Conservation (phyloP, 2,888 invertebrate species). For the Tenthredo distinguenda region DNA sequence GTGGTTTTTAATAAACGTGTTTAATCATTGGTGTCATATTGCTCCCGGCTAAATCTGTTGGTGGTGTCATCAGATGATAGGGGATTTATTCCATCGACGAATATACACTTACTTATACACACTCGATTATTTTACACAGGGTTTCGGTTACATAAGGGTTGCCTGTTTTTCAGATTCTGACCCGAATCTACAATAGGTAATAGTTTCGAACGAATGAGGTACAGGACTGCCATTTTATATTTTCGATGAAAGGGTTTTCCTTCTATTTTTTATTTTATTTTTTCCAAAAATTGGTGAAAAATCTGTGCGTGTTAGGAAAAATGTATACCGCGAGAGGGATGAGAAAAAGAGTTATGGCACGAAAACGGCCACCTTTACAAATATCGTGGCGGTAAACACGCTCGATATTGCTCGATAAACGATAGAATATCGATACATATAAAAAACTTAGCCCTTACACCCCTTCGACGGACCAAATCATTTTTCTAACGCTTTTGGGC, state of each 20-base stretch:
- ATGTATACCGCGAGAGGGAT: neutral
- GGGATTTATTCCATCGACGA: constrained; percentile 53
- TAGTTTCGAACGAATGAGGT: neutral
- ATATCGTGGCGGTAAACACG: constrained; percentile 30
- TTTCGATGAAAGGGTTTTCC: neutral
- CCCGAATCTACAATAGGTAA: neutral
- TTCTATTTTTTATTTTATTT: neutral
- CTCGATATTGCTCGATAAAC: constrained; percentile 60
- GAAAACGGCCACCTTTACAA: neutral
- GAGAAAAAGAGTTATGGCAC: constrained; percentile 10
- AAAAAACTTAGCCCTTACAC: neutral
- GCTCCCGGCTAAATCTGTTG: constrained; percentile 65
- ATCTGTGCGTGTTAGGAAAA: neutral
- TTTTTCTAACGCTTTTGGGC: neutral
- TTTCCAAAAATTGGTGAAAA: neutral
- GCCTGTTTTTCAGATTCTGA: neutral
- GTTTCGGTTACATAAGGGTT: constrained; percentile 46
- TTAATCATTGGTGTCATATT: constrained; percentile 73
- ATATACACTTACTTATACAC: constrained; percentile 33
- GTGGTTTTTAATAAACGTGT: constrained; percentile 75
- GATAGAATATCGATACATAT: constrained; percentile 42
- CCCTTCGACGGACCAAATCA: neutral
- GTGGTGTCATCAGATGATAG: constrained; percentile 60
- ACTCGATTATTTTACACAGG: neutral
- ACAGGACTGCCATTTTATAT: neutral